These are phyloP conservation scores for Agelaius phoeniceus DNA, from an alignment of 2,113 vertebrate species.

Conservation along the genomic window DNA sequence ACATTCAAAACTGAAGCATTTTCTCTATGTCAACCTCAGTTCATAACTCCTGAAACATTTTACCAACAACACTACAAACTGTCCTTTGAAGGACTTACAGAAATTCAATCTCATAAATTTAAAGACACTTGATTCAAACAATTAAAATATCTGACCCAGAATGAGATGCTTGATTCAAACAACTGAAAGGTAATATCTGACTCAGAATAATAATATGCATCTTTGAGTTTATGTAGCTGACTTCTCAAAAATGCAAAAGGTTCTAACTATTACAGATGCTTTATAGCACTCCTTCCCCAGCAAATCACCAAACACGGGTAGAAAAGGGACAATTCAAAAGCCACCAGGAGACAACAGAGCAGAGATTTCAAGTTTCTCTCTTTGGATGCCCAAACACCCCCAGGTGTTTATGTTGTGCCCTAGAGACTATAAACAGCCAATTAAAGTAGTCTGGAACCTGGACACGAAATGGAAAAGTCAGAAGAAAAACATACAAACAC, in stretches of 20 bases:
- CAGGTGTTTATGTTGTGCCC: background rate
- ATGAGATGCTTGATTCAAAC: background rate
- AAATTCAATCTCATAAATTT: background rate
- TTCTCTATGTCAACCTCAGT: background rate
- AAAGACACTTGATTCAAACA: background rate
- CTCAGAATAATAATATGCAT: background rate
- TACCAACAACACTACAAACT: background rate
- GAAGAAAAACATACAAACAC: background rate
- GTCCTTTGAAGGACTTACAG: background rate
- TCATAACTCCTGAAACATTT: background rate
- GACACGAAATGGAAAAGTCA: background rate
- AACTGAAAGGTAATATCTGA: background rate
- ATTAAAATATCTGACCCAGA: background rate
- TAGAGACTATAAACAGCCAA: background rate
- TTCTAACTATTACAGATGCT: background rate
- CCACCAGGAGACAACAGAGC: background rate
- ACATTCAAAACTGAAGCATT: background rate
- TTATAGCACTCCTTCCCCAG: background rate
- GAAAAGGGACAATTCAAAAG: background rate
- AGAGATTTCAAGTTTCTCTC: background rate
- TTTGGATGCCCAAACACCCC: fast-evolving
- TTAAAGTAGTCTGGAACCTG: background rate
- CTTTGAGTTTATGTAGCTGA: background rate
- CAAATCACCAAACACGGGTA: background rate
- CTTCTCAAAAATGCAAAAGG: background rate